These are phyloP conservation scores for Bimastos eiseni DNA, from an alignment of 2,888 invertebrate species.

Conservation along the genomic window DNA sequence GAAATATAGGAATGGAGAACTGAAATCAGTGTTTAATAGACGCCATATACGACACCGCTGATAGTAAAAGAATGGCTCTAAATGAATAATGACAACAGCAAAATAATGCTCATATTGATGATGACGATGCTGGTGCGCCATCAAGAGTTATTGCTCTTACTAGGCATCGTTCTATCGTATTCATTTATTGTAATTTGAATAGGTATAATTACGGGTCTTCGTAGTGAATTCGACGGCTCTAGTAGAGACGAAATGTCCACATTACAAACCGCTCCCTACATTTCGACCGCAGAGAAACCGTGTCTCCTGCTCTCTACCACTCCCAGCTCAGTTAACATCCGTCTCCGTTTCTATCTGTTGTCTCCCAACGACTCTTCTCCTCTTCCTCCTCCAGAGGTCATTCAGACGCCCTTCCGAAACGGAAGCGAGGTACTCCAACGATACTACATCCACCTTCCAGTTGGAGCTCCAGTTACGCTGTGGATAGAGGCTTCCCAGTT, in stretches of 20 bases:
- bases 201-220: background rate
- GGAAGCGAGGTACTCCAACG: background rate
- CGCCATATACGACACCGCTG: too few species aligned
- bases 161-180: too few species aligned
- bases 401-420: background rate
- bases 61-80: too few species aligned
- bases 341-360: background rate
- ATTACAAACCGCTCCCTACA: background rate
- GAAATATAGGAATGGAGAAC: too few species aligned
- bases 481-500: background rate
- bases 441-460: background rate
- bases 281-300: background rate
- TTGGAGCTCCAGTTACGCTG: background rate
- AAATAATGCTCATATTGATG: too few species aligned
- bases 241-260: background rate
- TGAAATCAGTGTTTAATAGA: too few species aligned
- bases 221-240: background rate
- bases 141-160: too few species aligned
- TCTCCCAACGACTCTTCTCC: background rate
- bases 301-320: background rate
- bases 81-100: too few species aligned
- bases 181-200: background rate
- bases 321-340: background rate
- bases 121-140: too few species aligned
- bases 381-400: background rate